Conservation (phyloP, 2,888 invertebrate genomes). For the Adela reaumurella region DNA sequence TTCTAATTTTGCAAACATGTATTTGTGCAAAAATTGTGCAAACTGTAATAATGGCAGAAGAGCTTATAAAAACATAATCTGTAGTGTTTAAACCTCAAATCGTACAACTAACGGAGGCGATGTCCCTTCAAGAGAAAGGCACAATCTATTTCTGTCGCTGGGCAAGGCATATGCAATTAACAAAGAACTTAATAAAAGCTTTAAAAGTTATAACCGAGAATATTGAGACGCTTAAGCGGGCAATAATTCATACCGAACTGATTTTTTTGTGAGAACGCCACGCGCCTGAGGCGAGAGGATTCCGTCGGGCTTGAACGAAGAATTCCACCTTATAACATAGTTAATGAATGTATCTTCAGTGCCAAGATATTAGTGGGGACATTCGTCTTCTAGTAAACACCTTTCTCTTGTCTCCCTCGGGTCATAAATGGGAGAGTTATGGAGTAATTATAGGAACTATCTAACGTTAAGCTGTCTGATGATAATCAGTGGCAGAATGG, state of each 20-base stretch:
- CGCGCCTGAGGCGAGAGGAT: neutral
- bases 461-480: neutral
- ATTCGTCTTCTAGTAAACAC: neutral
- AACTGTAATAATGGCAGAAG: too few relatives aligned
- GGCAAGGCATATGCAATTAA: too few relatives aligned
- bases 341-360: too few relatives aligned
- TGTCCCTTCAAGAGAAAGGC: too few relatives aligned
- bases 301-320: neutral
- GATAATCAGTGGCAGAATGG: neutral
- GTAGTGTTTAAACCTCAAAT: too few relatives aligned
- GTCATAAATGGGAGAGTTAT: neutral
- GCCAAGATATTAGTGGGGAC: neutral
- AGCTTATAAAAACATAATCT: too few relatives aligned
- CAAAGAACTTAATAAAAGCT: too few relatives aligned
- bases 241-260: neutral
- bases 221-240: neutral
- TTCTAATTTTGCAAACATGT: too few relatives aligned
- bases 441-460: neutral
- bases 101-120: too few relatives aligned
- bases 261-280: neutral
- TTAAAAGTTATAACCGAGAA: too few relatives aligned
- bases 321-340: neutral
- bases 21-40: too few relatives aligned
- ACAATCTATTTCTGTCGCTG: too few relatives aligned
- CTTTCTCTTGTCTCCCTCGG: neutral